Evolutionary conservation across 1,140 invertebrate species (phyloP), one percentile per base, ranked within the genome.

Genomic region (Penaeus chinensis): DNA sequence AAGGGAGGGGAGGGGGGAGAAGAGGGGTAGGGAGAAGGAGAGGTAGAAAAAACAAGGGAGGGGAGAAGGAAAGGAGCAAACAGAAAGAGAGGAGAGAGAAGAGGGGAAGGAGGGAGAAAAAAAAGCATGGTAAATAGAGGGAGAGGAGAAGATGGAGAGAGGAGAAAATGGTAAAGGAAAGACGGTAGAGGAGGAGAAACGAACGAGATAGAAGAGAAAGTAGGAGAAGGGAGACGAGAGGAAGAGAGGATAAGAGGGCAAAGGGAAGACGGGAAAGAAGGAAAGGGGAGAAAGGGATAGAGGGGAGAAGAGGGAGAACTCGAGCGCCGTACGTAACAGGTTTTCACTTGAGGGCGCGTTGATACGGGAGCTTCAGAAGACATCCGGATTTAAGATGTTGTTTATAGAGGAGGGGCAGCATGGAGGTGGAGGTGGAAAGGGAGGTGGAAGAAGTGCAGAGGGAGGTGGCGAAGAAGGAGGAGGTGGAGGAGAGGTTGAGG

Each of bases 31-130:
- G 16, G 54, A 54, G 54, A 54, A 16, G 54, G 54, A 54, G 16
- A 54, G 54, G 54, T 1, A 13, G 8, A 54, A 8, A 13, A 16
- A 54, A 47, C 7, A 47, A 13, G 16, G 27, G 42, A 32, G 42
- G 37, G n/a, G 61, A 32, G 61, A 62, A 32, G 54, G 79, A 81
- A 8, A 62, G 79, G 61, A 60, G 61, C 37, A 81, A 60, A 62
- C 11, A 27, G 79, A 62, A 60, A 81, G 79, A 63, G 54, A 80
- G n/a, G 78, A 80, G 54, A 80, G 18, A 80, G 78, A 80, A 22
- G 27, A 24, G 24, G 37, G 60, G 61, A 54, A 24, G 62, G 79
- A 61, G 79, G 27, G 13, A 78, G 32, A 78, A 24, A 54, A 10
- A 37, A 11, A 60, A 54, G 77, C n/a, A 60, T n/a, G 42, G 5